Base-by-base conservation (phyloP, 2,888 invertebrate genomes). In the Keiferia lycopersicella region DNA sequence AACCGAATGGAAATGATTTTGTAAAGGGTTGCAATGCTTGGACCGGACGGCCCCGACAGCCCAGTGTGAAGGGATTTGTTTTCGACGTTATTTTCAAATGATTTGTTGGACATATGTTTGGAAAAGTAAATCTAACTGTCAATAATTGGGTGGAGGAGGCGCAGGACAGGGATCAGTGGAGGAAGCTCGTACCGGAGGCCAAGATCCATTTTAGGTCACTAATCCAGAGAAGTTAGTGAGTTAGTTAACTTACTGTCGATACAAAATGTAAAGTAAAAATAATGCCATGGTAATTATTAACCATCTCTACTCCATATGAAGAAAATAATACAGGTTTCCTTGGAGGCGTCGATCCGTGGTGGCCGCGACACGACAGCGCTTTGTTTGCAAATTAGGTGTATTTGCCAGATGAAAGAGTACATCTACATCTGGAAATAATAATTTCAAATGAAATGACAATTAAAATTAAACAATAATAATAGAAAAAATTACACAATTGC, bases 1-100 rank as follows among this genome's bases (percentile, higher is more conserved):
- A 88, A 88, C 82, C 84, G 84, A 88, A 89, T 88, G 81, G 88
- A 87, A 89, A 89, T 86, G 84, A 87, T 87, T 89, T 86, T 77
- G 79, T 74, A 82, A 85, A 86, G 88, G 88, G 86, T 78, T 77
- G 34, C 22, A 53, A 14, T 56, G 56, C 30, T 26, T 16, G 56
- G 26, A 26, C 56, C 11, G 26, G 26, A n/a, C 56, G 10, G 16
- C 56, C 30, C 56, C 20, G 45, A 11, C 11, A 51, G 18, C 22
- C 51, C 20, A 51, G 51, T 18, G 18, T 22, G 7, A 11, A 51
- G 22, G 20, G 22, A 18, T 20, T 20, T 11, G 18, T 18, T 45
- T n/a, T n/a, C 3, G n/a, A 41, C 3, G n/a, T 14, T 41, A 12
- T 41, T 14, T 12, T 12, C 14, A 41, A 11, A 8, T 1, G 8